Evolutionary conservation across 1,140 invertebrate genomes (phyloP), one percentile per base, ranked within the genome.

Genomic region (Drosophila sp.): DNA sequence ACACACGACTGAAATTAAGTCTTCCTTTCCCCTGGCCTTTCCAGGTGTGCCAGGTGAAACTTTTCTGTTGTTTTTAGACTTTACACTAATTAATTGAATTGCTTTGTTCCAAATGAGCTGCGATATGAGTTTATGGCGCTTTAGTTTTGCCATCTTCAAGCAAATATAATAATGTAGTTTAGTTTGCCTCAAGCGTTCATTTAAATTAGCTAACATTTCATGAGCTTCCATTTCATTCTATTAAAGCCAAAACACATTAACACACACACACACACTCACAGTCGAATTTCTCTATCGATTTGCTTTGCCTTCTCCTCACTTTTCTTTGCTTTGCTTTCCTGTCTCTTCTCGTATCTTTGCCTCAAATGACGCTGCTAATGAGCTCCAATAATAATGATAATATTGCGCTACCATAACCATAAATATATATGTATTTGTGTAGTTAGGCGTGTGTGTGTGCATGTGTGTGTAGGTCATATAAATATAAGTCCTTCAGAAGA

Each of bases 311-410:
- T 16, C 27, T 13, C 27, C 53, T 29, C 53, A 29, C 21, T 21
- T 11, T 7, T 29, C 29, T 40, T n/a, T 16, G n/a, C n/a, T n/a
- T n/a, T n/a, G n/a, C 14, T 27, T n/a, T 11, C 18, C 43, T 57
- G 29, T 54, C 40, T 45, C 36, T 41, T 2, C 21, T 21, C 21
- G 21, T 21, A 43, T 43, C 21, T 50, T 18, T 27, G n/a, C 13
- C 54, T 43, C 34, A 66, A 71, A 66, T 70, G 63, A 69, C 75
- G 71, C 57, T 84, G 74, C 81, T 86, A 86, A 86, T 86, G 81
- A 87, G 82, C 59, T 81, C 74, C 75, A 87, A 87, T 81, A 87
- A 87, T 86, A 86, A 86, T 71, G 65, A 81, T 78, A 87, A 84
- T 87, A 70, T 80, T 53, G 74, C 53, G 64, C 74, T 61, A 57